phyloP scores from a whole-genome alignment of 2,113 vertebrate genomes.

The Toxotes chatareus region DNA sequence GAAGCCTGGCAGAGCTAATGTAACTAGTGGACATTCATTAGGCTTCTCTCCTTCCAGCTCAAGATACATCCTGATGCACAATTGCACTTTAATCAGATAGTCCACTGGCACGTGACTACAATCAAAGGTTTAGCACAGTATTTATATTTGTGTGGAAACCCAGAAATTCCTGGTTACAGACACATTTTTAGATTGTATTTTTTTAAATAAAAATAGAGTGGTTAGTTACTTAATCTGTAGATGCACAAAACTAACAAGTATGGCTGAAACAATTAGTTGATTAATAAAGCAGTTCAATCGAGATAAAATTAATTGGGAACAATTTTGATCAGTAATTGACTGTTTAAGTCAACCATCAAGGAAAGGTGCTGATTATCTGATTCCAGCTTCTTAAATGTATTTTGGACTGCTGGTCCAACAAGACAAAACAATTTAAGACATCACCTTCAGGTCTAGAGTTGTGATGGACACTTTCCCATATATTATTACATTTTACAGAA shows the following conservation, averaged over 20 bases:
- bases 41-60: conserved; percentile 52
- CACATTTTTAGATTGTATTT: background rate
- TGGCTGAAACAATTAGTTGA: background rate
- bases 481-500: background rate
- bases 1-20: conserved; percentile 54
- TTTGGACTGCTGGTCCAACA: background rate
- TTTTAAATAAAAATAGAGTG: background rate
- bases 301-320: background rate
- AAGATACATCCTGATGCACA: conserved; percentile 30
- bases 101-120: background rate
- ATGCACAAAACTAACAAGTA: background rate
- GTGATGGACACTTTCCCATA: background rate
- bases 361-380: background rate
- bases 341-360: background rate
- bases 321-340: background rate
- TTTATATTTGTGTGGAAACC: background rate
- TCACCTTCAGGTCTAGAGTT: background rate
- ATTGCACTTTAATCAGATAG: background rate
- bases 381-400: background rate
- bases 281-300: background rate
- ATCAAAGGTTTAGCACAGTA: background rate
- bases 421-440: background rate
- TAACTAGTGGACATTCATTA: conserved; percentile 72
- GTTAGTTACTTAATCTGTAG: background rate
- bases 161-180: background rate